Percentiles rank a stretch among this genome's conserved stretches.
Conservation (phyloP, 1,140 invertebrate species). For the Brachionus paranguensis region DNA sequence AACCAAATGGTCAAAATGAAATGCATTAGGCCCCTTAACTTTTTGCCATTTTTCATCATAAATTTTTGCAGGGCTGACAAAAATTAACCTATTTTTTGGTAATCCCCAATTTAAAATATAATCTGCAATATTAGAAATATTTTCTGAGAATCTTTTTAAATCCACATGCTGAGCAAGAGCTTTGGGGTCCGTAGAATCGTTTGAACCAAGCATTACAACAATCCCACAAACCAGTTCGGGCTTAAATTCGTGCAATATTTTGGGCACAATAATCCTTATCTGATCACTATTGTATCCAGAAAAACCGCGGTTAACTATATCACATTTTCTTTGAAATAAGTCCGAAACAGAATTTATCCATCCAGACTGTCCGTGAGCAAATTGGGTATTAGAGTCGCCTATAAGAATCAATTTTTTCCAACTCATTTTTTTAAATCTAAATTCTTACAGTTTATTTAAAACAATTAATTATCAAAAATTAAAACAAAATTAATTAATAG, state of each 20-base stretch:
- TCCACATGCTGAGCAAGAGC: slow-evolving; percentile 52
- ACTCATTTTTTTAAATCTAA: neutral
- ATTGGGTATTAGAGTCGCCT: slow-evolving; percentile 37
- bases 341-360: slow-evolving; percentile 6
- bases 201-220: slow-evolving; percentile 54
- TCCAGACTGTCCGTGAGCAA: neutral
- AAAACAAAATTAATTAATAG: slow-evolving; percentile 1
- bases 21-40: neutral
- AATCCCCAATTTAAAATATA: slow-evolving; percentile 9
- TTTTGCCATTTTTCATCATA: neutral
- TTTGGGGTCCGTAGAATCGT: slow-evolving; percentile 49
- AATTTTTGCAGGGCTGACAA: slow-evolving; percentile 15
- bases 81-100: neutral
- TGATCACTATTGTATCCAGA: slow-evolving; percentile 54
- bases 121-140: slow-evolving; percentile 47
- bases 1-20: neutral
- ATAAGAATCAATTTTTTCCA: slow-evolving; percentile 31
- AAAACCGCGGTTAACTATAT: slow-evolving; percentile 55
- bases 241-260: slow-evolving; percentile 45
- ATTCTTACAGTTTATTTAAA: neutral
- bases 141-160: slow-evolving; percentile 49
- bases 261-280: slow-evolving; percentile 49
- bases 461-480: neutral
- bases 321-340: slow-evolving; percentile 50
- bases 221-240: slow-evolving; percentile 47